Percentiles rank a stretch among this genome's conserved stretches.
Evolutionary conservation across 1,140 invertebrate species (phyloP).

Genomic region (Leptinotarsa undecemlineata): DNA sequence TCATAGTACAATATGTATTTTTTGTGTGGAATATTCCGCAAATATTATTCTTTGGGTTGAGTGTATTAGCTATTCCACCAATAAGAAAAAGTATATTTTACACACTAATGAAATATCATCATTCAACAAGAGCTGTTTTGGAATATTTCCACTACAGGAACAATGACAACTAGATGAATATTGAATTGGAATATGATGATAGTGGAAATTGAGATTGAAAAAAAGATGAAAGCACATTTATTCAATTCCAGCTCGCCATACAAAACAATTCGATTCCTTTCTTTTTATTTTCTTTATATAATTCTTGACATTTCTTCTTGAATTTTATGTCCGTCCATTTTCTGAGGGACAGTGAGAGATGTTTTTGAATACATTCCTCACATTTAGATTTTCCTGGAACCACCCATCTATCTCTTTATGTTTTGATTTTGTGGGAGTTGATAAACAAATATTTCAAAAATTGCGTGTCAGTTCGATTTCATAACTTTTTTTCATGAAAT

Average conservation of each 20-base stretch:
- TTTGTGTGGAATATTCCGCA: too few relatives aligned
- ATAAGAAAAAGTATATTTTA: neutral
- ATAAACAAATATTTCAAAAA: neutral
- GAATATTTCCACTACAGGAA: neutral
- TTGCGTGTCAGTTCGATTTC: neutral
- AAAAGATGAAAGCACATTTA: neutral
- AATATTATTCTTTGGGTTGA: too few relatives aligned
- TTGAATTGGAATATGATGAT: neutral
- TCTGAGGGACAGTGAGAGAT: neutral
- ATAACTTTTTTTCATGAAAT: neutral
- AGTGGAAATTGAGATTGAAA: neutral
- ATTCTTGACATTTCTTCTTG: neutral
- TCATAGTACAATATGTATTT: neutral
- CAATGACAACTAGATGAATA: neutral
- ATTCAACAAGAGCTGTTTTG: neutral
- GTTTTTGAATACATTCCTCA: too few relatives aligned
- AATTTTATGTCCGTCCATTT: slow-evolving; percentile 9
- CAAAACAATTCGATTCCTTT: neutral
- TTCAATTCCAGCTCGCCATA: neutral
- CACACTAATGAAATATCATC: neutral
- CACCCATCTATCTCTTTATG: neutral
- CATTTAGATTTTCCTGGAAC: neutral
- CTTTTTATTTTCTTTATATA: neutral
- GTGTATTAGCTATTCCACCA: too few relatives aligned
- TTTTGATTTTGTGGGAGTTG: neutral